Conservation (phyloP, 2,113 vertebrate genomes). For the Zosterops lateralis region DNA sequence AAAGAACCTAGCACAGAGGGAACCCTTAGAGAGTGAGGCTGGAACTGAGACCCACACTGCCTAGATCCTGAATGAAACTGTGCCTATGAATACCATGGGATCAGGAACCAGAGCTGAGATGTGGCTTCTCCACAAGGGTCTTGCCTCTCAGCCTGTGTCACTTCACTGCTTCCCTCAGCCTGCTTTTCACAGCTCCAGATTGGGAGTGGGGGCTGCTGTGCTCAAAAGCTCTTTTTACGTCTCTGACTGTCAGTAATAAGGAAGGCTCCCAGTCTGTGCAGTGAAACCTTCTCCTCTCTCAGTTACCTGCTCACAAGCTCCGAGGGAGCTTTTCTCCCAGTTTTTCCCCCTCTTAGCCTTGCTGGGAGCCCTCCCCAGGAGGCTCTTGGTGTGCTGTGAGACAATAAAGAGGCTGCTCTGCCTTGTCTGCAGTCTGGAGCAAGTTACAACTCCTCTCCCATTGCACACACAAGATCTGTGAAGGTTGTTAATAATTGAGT, state of each 20-base stretch:
- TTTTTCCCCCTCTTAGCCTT: background rate
- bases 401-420: background rate
- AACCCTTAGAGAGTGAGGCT: background rate
- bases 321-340: background rate
- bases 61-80: background rate
- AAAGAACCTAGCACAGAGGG: background rate
- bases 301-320: background rate
- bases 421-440: background rate
- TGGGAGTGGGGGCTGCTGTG: background rate
- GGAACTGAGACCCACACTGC: background rate
- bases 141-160: background rate
- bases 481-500: background rate
- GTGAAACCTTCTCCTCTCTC: background rate
- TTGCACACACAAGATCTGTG: background rate
- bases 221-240: background rate
- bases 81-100: background rate
- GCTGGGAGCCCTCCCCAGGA: background rate
- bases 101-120: background rate
- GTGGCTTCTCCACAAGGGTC: background rate
- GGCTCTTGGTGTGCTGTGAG: background rate
- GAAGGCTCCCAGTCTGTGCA: background rate
- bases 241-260: background rate
- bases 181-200: rapidly evolving
- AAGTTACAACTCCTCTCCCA: background rate
- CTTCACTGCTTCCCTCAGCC: background rate